A percentile compares a stretch with the other conserved stretches of the same genome.
These are phyloP conservation scores for Plagodis pulveraria DNA, from an alignment of 2,888 invertebrate species.

Conservation along the genomic window DNA sequence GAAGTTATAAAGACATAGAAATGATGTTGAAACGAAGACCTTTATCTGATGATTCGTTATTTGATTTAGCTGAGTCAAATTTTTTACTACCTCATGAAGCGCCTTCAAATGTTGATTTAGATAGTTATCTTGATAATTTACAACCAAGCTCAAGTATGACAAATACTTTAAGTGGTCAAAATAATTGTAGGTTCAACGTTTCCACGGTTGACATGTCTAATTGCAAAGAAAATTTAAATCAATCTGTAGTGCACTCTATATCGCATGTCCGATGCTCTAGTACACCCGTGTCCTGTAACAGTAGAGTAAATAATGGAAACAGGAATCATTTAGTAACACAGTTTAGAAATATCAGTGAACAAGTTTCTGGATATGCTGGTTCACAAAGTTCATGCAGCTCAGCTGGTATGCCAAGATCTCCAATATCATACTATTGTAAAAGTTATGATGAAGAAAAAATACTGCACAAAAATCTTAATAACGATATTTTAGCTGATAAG, in stretches of 20 bases:
- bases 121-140: constrained; percentile 88
- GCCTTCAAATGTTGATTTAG: constrained; percentile 86
- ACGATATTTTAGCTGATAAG: constrained; percentile 68
- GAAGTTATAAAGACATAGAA: constrained; percentile 81
- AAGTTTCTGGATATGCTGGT: constrained; percentile 62
- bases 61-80: constrained; percentile 87
- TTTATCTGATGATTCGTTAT: constrained; percentile 90
- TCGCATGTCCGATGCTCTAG: constrained; percentile 67
- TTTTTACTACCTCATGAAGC: constrained; percentile 79
- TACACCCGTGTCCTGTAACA: constrained; percentile 62
- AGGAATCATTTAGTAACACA: constrained; percentile 47
- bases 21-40: constrained; percentile 89
- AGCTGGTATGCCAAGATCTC: constrained; percentile 63
- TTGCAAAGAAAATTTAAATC: constrained; percentile 56
- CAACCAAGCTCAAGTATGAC: constrained; percentile 70
- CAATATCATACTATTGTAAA: constrained; percentile 80
- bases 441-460: constrained; percentile 68
- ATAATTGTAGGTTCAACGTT: constrained; percentile 47
- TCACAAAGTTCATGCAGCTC: constrained; percentile 74
- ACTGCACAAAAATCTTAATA: constrained; percentile 75
- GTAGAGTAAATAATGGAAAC: constrained; percentile 44
- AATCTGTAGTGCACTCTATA: constrained; percentile 45
- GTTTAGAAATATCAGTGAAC: constrained; percentile 55
- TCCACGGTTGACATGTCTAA: constrained; percentile 46
- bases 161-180: constrained; percentile 37